phyloP scores from a whole-genome alignment of 2,888 invertebrate genomes.

The Apodemia zela region DNA sequence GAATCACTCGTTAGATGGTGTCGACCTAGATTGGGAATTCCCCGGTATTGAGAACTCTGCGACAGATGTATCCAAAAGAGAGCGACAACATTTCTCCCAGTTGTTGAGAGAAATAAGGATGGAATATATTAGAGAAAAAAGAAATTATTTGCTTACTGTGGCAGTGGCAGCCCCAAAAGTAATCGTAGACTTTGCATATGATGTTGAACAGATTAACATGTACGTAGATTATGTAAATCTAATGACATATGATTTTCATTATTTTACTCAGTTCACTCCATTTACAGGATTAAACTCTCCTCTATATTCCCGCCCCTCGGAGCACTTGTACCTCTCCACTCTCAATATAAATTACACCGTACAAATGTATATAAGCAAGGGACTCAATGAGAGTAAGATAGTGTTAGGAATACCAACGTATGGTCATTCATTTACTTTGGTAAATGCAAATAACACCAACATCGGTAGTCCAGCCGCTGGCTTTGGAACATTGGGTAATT shows the following conservation, averaged over 20 bases:
- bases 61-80: constrained; percentile 47
- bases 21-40: constrained; percentile 94
- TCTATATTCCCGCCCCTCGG: constrained; percentile 81
- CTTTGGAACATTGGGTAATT: constrained; percentile 83
- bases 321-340: constrained; percentile 83
- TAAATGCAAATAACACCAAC: constrained; percentile 83
- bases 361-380: constrained; percentile 87
- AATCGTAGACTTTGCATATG: constrained; percentile 88
- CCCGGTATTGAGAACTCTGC: constrained; percentile 79
- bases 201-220: constrained; percentile 87
- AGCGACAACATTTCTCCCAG: constrained; percentile 87
- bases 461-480: constrained; percentile 86
- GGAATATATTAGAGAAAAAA: constrained; percentile 81
- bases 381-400: constrained; percentile 88
- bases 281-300: constrained; percentile 93
- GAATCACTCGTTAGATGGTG: constrained; percentile 82
- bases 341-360: constrained; percentile 91
- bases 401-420: constrained; percentile 93
- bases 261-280: constrained; percentile 86
- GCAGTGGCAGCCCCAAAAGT: constrained; percentile 90
- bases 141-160: constrained; percentile 83
- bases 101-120: constrained; percentile 86
- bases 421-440: constrained; percentile 88
- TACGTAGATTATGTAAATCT: constrained; percentile 92
- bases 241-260: constrained; percentile 96